Base-by-base conservation (phyloP, 1,140 invertebrate species). In the Aculops lycopersici region DNA sequence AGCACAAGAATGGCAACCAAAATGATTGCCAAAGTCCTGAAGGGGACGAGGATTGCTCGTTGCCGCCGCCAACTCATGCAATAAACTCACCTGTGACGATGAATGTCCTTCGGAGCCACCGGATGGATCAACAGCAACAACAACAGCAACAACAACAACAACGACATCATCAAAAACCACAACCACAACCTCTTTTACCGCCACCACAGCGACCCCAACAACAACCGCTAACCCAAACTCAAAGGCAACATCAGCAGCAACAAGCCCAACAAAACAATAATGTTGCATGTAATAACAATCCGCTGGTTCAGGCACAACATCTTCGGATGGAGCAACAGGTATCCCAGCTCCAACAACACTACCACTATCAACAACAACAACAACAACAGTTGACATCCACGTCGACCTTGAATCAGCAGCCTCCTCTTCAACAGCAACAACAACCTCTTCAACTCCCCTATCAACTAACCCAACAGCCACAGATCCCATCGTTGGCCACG, bases 21-120 rank as follows among this genome's bases (percentile, higher is more conserved):
- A 81, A 84, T 69, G 84, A 79, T 52, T 81, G 81, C 17, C 81
- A 88, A 57, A 79, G 75, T 56, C 77, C 78, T 31, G 79, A 84
- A 58, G 72, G 70, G 37, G 80, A 86, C 49, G 62, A 62, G n/a
- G n/a, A n/a, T n/a, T n/a, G n/a, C n/a, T n/a, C n/a, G n/a, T n/a
- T n/a, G n/a, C n/a, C n/a, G n/a, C n/a, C n/a, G n/a, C n/a, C n/a
- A n/a, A n/a, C n/a, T n/a, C n/a, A n/a, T n/a, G n/a, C n/a, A n/a
- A n/a, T n/a, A n/a, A n/a, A n/a, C n/a, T n/a, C n/a, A n/a, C n/a
- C n/a, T n/a, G n/a, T n/a, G n/a, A n/a, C n/a, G n/a, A n/a, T n/a
- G n/a, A n/a, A n/a, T n/a, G n/a, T n/a, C n/a, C n/a, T n/a, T 15
- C n/a, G 17, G 14, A 5, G 17, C 5, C 35, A 35, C 17, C 35